Conservation (phyloP, 2,797 vertebrate genomes). For the Hoplostethus mediterraneus region DNA sequence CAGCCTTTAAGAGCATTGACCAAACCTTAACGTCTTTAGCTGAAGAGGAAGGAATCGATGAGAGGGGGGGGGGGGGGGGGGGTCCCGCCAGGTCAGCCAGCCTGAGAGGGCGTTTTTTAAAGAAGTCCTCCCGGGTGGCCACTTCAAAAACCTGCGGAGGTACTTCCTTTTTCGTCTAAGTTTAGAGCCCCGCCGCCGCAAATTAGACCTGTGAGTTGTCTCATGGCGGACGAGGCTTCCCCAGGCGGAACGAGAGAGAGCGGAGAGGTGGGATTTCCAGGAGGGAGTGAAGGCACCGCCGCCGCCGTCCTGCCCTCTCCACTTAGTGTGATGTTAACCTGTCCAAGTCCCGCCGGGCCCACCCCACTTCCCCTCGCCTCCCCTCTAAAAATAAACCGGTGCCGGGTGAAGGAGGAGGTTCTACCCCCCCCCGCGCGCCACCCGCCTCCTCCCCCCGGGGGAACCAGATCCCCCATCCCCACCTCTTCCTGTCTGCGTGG, state of each 20-base stretch:
- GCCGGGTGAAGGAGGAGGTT: constrained; percentile 34
- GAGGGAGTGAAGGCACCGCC: constrained; percentile 1
- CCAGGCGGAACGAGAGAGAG: constrained; percentile 3
- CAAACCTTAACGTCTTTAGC: constrained; percentile 39
- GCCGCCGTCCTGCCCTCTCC: constrained; percentile 57
- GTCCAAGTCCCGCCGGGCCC: constrained; percentile 57
- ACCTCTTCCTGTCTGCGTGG: constrained; percentile 43
- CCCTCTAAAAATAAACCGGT: constrained; percentile 71
- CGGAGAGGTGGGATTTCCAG: constrained; percentile 7
- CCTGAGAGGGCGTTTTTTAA: constrained; percentile 22
- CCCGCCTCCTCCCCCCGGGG: neutral
- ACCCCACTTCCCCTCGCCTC: constrained; percentile 41
- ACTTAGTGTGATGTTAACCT: constrained; percentile 78
- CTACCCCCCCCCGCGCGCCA: neutral
- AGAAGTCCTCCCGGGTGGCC: constrained; percentile 25
- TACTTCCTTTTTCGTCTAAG: constrained; percentile 19
- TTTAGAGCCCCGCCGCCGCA: constrained; percentile 29
- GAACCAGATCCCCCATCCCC: neutral
- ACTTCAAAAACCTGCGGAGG: constrained; percentile 15
- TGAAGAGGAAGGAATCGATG: constrained; percentile 37
- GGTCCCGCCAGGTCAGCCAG: constrained; percentile 22
- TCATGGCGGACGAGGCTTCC: constrained; percentile 16
- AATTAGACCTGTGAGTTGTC: constrained; percentile 34
- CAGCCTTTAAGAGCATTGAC: constrained; percentile 54
- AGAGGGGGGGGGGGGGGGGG: constrained; percentile 5